Evolutionary conservation across 2,113 vertebrate genomes (phyloP), one percentile per base, ranked within the genome.

Genomic region (Barnardius zonarius): DNA sequence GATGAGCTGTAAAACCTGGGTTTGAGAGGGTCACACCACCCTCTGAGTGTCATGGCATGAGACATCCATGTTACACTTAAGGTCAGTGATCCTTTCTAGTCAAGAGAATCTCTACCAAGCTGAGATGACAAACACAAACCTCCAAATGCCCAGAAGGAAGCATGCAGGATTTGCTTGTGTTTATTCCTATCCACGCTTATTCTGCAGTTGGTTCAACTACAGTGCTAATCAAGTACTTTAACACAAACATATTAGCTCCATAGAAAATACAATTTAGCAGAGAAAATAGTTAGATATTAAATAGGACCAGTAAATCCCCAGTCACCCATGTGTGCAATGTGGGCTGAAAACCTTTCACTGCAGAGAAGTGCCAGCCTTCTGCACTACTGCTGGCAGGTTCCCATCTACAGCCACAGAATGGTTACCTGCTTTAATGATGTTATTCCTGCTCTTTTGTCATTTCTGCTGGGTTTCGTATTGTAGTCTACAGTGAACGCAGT

Each of bases 91-190:
- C 7, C 35, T 74, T 82, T 86, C 69, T 54, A 84, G 13, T 25
- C 37, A 57, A 52, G 68, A 78, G 83, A 81, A 89, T 7, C 11
- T 52, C 44, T 70, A 10, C 28, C 0, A 1, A 67, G 51, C 24
- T 54, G 83, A 83, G 35, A 7, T 23, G 35, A 67, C n/a, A 77
- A 66, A 27, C 23, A 48, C 37, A 33, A 64, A 79, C 13, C 24
- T 68, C 52, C 1, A 0, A 33, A 63, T 9, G 18, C 37, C 62
- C 61, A 19, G 37, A 57, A 64, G 68, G 62, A 84, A 64, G 24
- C 1, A 0, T 23, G 31, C 18, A 43, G 80, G 44, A 68, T 43
- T 79, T 70, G 17, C 20, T 89, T 0, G 0, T 4, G 13, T 43
- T 30, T 63, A n/a, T 57, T 35, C 61, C 33, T 49, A 84, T 39